A percentile compares a stretch with the other conserved stretches of the same genome.
Evolutionary conservation across 1,140 invertebrate species (phyloP).

Genomic region (Ericerus pela): DNA sequence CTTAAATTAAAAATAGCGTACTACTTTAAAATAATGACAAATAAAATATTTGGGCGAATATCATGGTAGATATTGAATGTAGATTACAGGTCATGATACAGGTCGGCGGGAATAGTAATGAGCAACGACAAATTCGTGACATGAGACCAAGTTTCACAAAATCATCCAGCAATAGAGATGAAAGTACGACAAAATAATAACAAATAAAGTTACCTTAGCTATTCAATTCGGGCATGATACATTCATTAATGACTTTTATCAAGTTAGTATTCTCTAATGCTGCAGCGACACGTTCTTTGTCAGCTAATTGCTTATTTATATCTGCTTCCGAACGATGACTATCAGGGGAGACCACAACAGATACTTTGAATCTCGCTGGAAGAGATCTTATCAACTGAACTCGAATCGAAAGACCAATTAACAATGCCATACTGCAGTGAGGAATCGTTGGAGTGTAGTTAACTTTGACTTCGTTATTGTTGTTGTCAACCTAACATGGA

Average conservation of each 20-base stretch:
- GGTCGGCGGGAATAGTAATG: too few species aligned
- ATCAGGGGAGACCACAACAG: constrained; percentile 79
- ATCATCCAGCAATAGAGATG: too few species aligned
- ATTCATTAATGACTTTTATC: constrained; percentile 89
- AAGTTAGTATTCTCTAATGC: constrained; percentile 64
- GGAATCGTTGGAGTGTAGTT: constrained; percentile 96
- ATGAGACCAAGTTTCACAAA: too few species aligned
- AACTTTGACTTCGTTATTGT: constrained; percentile 53
- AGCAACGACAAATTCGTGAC: too few species aligned
- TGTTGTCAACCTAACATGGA: constrained; percentile 45
- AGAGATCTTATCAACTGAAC: constrained; percentile 79
- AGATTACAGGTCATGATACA: too few species aligned
- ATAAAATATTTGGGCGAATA: too few species aligned
- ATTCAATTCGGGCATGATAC: constrained; percentile 38
- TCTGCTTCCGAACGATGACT: constrained; percentile 80
- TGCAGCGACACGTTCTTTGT: constrained; percentile 95
- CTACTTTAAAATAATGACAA: too few species aligned
- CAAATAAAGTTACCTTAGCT: too few species aligned
- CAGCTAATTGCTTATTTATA: constrained; percentile 93
- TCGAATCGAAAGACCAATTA: constrained; percentile 78
- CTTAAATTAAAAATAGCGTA: too few species aligned
- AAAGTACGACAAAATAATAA: too few species aligned
- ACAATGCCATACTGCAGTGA: constrained; percentile 96
- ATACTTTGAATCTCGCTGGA: constrained; percentile 75
- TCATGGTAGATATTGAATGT: too few species aligned